phyloP scores from a whole-genome alignment of 2,113 vertebrate genomes.

The Anser cygnoides region DNA sequence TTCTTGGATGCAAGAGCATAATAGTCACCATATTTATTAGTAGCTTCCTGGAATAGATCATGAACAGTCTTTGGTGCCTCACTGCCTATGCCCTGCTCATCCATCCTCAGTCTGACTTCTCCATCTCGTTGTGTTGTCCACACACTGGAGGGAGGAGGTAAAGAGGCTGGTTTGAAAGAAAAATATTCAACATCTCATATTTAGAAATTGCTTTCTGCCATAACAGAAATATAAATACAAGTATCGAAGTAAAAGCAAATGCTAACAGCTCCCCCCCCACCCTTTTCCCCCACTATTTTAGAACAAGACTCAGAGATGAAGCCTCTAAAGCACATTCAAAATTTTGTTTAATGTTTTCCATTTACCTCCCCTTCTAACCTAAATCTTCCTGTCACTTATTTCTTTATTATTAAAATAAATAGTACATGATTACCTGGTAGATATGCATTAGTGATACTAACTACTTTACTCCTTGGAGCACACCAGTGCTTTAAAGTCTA shows the following conservation, averaged over 20 bases:
- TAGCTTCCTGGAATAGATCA: constrained; percentile 77
- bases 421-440: background rate
- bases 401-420: background rate
- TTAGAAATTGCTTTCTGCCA: background rate
- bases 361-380: background rate
- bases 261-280: no score
- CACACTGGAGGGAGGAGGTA: background rate
- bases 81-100: constrained; percentile 73
- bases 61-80: constrained; percentile 82
- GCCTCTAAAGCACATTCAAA: background rate
- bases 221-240: background rate
- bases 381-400: no score
- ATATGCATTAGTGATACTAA: background rate
- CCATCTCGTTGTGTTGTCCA: constrained; percentile 80
- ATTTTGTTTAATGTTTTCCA: background rate
- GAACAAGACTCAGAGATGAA: background rate
- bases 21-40: constrained; percentile 69
- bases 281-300: background rate
- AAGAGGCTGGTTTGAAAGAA: background rate
- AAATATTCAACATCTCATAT: background rate
- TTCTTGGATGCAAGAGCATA: constrained; percentile 85
- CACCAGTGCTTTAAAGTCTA: background rate
- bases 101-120: constrained; percentile 84
- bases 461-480: background rate
- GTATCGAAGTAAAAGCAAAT: background rate